phyloP scores from a whole-genome alignment of 2,888 invertebrate species.

The Limnephilus rhombicus region DNA sequence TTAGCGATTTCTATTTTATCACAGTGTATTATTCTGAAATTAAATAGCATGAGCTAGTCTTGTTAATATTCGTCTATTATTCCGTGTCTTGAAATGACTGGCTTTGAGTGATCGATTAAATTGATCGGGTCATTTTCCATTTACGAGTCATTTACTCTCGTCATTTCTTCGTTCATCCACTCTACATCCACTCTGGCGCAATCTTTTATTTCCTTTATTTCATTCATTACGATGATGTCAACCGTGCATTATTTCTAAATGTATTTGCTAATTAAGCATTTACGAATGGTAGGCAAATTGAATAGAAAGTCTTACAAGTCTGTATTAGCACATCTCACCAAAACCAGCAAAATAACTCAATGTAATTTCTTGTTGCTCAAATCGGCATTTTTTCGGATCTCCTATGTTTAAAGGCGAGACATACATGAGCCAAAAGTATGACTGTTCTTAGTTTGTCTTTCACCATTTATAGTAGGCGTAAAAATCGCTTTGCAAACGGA shows the following conservation, averaged over 20 bases:
- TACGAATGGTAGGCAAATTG: background rate
- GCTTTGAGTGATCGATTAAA: background rate
- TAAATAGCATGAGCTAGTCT: background rate
- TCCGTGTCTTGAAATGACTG: no score
- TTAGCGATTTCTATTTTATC: background rate
- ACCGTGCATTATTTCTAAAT: background rate
- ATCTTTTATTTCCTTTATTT: background rate
- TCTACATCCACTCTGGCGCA: background rate
- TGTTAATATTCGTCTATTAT: no score
- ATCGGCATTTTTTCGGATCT: no score
- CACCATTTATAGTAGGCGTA: no score
- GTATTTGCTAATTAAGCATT: background rate
- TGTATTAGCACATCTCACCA: background rate
- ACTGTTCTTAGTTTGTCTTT: no score
- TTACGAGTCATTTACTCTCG: background rate
- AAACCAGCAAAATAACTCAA: background rate
- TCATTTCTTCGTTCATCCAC: background rate
- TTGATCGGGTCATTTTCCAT: background rate
- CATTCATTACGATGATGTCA: background rate
- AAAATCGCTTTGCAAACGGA: no score
- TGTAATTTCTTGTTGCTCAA: no score
- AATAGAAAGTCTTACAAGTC: background rate
- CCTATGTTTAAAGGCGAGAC: no score
- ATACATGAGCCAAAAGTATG: no score
- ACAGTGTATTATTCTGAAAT: background rate